Evolutionary conservation across 2,797 vertebrate genomes (phyloP).

Genomic region (Limnodromus scolopaceus): DNA sequence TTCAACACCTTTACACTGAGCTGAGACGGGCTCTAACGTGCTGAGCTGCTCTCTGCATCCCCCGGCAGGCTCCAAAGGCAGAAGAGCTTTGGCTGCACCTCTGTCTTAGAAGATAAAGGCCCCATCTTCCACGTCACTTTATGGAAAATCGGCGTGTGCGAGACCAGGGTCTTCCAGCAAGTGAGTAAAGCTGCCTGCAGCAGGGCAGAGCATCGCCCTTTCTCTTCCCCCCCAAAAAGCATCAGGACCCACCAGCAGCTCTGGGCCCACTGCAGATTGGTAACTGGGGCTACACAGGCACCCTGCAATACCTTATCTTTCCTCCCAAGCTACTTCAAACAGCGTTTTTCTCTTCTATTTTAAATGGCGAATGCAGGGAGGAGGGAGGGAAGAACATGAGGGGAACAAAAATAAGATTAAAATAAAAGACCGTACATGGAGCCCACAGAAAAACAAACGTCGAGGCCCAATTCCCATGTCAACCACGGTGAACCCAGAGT

Average conservation of each 20-base stretch:
- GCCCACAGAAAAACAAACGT: neutral
- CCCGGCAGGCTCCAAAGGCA: rapidly evolving
- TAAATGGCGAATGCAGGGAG: neutral
- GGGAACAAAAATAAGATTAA: conserved; percentile 13
- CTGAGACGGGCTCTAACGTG: neutral
- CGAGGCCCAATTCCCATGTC: neutral
- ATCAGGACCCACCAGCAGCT: neutral
- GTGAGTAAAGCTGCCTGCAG: neutral
- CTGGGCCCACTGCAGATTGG: neutral
- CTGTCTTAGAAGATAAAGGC: neutral
- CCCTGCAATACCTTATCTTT: neutral
- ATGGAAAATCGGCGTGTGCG: rapidly evolving
- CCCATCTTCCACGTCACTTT: neutral
- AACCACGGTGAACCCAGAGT: neutral
- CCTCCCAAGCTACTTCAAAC: neutral
- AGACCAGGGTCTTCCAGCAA: neutral
- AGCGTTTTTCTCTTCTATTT: neutral
- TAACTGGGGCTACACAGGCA: neutral
- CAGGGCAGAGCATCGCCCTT: rapidly evolving
- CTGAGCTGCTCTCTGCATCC: neutral
- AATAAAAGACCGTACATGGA: neutral
- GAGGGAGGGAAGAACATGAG: neutral
- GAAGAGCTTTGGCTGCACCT: neutral
- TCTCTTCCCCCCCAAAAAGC: neutral
- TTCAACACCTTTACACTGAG: neutral